Conservation (phyloP, 2,113 vertebrate species). For the Zosterops borbonicus region DNA sequence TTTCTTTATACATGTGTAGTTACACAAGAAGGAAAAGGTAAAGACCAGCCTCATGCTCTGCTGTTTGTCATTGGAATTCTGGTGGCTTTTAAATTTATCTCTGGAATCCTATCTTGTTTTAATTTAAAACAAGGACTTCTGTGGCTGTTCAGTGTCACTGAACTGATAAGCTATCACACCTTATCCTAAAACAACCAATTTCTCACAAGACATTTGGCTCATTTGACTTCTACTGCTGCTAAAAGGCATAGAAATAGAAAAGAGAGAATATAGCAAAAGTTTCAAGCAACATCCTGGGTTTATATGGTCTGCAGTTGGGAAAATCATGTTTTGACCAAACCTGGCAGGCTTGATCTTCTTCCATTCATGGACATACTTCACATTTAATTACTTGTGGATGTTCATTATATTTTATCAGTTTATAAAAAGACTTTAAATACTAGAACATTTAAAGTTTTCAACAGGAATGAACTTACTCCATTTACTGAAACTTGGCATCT, state of each 20-base stretch:
- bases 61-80: not conserved
- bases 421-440: not conserved
- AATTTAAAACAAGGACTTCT: not conserved
- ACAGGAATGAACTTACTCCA: not conserved
- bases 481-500: not conserved
- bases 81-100: not conserved
- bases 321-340: not conserved
- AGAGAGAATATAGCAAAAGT: not conserved
- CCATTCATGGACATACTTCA: not conserved
- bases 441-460: not conserved
- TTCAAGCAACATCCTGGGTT: not conserved
- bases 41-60: not conserved
- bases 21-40: not conserved
- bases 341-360: not conserved
- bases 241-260: not conserved
- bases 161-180: not conserved
- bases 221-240: not conserved
- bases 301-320: not conserved
- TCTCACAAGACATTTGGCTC: not conserved
- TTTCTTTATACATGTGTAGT: not conserved
- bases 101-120: not conserved
- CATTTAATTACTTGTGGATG: not conserved
- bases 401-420: not conserved
- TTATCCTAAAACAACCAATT: not conserved
- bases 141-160: not conserved